These are phyloP conservation scores for Ptyas mucosa DNA, from an alignment of 2,113 vertebrate genomes.

Conservation along the genomic window DNA sequence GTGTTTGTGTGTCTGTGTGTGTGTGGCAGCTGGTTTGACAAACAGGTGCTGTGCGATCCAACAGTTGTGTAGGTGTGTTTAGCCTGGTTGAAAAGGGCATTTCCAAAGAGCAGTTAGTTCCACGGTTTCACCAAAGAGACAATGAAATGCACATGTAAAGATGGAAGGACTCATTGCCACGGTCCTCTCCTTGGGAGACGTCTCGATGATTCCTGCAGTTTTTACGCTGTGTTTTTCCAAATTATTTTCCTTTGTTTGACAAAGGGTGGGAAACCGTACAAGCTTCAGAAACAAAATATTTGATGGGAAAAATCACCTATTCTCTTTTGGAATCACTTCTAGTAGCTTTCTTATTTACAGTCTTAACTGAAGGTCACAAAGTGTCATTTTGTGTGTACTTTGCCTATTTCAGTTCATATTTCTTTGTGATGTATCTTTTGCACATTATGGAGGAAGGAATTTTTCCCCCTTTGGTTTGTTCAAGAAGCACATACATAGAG, in stretches of 20 bases:
- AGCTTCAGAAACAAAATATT: constrained; percentile 62
- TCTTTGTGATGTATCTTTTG: constrained; percentile 44
- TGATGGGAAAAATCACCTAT: constrained; percentile 43
- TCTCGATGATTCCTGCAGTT: constrained; percentile 54
- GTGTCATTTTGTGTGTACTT: constrained; percentile 53
- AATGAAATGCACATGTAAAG: constrained; percentile 64
- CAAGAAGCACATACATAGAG: background rate
- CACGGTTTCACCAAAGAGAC: constrained; percentile 43
- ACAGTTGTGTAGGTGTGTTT: constrained; percentile 39
- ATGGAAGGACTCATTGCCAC: constrained; percentile 56
- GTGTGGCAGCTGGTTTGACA: constrained; percentile 6
- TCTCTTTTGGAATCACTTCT: constrained; percentile 63
- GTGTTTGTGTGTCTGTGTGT: too few species aligned
- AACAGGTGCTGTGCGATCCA: background rate
- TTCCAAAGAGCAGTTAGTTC: constrained; percentile 27
- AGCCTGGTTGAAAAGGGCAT: constrained; percentile 40
- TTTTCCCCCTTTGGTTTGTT: background rate
- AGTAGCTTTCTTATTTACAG: constrained; percentile 46
- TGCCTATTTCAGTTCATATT: constrained; percentile 38
- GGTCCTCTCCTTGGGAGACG: constrained; percentile 39
- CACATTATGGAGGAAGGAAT: constrained; percentile 40
- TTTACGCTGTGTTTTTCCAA: constrained; percentile 55
- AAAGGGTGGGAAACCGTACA: constrained; percentile 62
- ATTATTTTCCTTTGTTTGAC: constrained; percentile 78
- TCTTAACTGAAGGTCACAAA: constrained; percentile 52